These are phyloP conservation scores for Drosophila atripex DNA, from an alignment of 2,888 invertebrate genomes.

Conservation along the genomic window DNA sequence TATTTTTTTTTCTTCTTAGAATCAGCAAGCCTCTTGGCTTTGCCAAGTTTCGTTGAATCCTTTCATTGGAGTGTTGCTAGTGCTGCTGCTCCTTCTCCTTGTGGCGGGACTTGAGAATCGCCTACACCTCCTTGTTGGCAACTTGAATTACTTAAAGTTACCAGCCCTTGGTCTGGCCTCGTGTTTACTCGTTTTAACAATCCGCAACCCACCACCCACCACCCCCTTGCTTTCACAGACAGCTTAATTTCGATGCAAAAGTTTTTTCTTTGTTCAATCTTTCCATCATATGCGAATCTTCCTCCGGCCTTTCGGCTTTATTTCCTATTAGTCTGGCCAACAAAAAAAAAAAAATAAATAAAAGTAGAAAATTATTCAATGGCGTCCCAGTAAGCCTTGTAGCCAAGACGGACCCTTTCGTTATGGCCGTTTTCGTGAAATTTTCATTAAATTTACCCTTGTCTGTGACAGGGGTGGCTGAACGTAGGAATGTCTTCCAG, in stretches of 20 bases:
- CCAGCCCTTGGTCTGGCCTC: conserved; percentile 25
- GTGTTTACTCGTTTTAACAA: conserved; percentile 50
- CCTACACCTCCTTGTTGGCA: conserved; percentile 33
- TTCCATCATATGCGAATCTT: conserved; percentile 34
- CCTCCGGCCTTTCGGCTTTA: conserved; percentile 21
- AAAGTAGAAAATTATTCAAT: conserved; percentile 27
- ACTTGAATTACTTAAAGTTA: conserved; percentile 66
- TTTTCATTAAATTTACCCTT: conserved; percentile 39
- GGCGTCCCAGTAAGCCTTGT: conserved; percentile 17
- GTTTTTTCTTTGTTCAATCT: conserved; percentile 44
- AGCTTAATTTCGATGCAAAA: conserved; percentile 66
- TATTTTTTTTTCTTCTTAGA: conserved; percentile 14
- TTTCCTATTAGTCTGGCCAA: conserved; percentile 28
- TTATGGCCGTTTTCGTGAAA: conserved; percentile 30
- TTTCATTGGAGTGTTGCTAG: conserved; percentile 31
- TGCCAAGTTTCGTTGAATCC: conserved; percentile 40
- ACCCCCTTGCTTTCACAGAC: conserved; percentile 19
- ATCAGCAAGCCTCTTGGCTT: conserved; percentile 40
- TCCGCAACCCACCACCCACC: conserved; percentile 1
- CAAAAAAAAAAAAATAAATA: background rate
- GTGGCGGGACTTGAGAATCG: conserved; percentile 7
- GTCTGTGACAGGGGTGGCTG: conserved; percentile 12
- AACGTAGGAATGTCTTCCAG: conserved; percentile 7
- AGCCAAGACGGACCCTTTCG: conserved; percentile 27
- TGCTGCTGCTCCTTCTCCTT: conserved; percentile 1